These are phyloP conservation scores for Nasonia oneida DNA, from an alignment of 2,888 invertebrate genomes.

Conservation along the genomic window DNA sequence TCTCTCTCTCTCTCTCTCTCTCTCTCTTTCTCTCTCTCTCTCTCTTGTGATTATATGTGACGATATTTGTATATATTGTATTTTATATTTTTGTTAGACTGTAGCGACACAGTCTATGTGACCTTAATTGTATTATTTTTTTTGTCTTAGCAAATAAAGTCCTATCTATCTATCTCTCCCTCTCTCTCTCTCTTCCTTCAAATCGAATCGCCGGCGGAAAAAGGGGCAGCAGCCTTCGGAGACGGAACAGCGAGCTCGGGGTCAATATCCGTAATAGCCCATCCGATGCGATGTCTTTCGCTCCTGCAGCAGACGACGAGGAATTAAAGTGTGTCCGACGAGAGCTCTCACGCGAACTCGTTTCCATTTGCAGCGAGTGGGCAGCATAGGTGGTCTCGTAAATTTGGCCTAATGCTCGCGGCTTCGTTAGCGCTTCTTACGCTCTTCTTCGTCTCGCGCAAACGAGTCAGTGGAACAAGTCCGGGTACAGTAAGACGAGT, in stretches of 20 bases:
- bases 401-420: constrained; percentile 41
- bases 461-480: too few relatives aligned
- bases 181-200: not conserved
- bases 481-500: too few relatives aligned
- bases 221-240: not conserved
- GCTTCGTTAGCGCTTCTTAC: not conserved
- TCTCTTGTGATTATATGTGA: too few relatives aligned
- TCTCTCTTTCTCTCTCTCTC: too few relatives aligned
- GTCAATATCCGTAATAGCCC: constrained; percentile 39
- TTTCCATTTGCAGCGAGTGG: constrained; percentile 32
- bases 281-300: not conserved
- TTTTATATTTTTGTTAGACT: too few relatives aligned
- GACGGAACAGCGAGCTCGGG: not conserved
- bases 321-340: not conserved
- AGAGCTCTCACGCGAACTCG: constrained; percentile 38
- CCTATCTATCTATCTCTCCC: too few relatives aligned
- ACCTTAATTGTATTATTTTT: too few relatives aligned
- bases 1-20: too few relatives aligned
- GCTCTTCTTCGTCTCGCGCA: not conserved
- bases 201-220: not conserved
- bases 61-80: too few relatives aligned
- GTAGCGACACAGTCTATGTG: too few relatives aligned
- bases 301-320: not conserved
- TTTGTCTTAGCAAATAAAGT: too few relatives aligned
- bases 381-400: constrained; percentile 17